Conservation (phyloP, 1,140 invertebrate species). For the Sinella curviseta region DNA sequence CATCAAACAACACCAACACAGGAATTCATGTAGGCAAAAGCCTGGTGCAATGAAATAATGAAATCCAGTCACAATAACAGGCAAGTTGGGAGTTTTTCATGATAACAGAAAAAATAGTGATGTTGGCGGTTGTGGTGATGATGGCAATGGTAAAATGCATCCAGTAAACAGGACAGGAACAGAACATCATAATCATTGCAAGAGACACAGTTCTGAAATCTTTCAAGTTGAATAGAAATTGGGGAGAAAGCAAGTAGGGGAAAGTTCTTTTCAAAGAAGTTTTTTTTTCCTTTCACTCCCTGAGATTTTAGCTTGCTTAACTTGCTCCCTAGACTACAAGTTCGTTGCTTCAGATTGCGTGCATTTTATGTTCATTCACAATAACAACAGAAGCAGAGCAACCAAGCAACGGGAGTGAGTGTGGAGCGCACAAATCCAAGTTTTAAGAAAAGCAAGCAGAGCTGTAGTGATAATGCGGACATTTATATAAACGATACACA, state of each 20-base stretch:
- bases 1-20: too few relatives aligned
- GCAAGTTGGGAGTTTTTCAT: background rate
- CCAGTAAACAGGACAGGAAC: constrained; percentile 12
- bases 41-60: too few relatives aligned
- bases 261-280: constrained; percentile 10
- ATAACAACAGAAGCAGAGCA: background rate
- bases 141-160: constrained; percentile 15
- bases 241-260: constrained; percentile 24
- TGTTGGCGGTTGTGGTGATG: background rate
- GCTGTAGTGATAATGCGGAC: background rate
- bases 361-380: constrained; percentile 13
- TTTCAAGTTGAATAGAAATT: constrained; percentile 25
- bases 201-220: constrained; percentile 27
- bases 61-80: too few relatives aligned
- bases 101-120: constrained; percentile 7
- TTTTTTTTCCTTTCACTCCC: constrained; percentile 19
- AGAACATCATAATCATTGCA: constrained; percentile 13
- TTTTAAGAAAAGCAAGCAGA: background rate
- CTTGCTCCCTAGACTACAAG: background rate
- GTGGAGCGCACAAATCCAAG: too few relatives aligned
- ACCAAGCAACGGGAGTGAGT: background rate
- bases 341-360: background rate
- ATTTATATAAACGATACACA: too few relatives aligned
- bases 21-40: too few relatives aligned
- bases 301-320: constrained; percentile 13